These are phyloP conservation scores for Lasioglossum baleicum DNA, from an alignment of 1,140 invertebrate genomes.

Conservation along the genomic window DNA sequence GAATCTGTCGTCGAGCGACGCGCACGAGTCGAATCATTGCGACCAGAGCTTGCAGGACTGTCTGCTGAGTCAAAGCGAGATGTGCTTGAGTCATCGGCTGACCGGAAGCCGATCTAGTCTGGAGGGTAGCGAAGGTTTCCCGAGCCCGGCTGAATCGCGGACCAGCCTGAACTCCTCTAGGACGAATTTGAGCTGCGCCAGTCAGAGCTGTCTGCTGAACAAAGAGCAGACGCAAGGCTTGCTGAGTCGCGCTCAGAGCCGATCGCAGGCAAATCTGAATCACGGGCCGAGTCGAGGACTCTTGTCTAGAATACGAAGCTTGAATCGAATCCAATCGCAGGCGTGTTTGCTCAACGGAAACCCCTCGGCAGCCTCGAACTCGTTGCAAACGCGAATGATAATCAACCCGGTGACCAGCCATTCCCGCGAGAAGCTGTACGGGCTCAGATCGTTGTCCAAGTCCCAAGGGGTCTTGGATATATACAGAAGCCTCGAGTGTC, in stretches of 20 bases:
- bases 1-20: slow-evolving; percentile 61
- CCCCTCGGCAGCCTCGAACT: slow-evolving; percentile 18
- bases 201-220: slow-evolving; percentile 75
- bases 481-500: slow-evolving; percentile 76
- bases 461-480: slow-evolving; percentile 81
- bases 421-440: slow-evolving; percentile 81
- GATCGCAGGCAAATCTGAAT: slow-evolving; percentile 74
- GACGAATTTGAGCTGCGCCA: slow-evolving; percentile 70
- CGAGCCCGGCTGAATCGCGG: slow-evolving; percentile 70
- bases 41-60: slow-evolving; percentile 56
- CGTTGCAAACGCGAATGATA: slow-evolving; percentile 22
- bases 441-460: slow-evolving; percentile 80
- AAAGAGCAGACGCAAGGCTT: slow-evolving; percentile 77
- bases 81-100: slow-evolving; percentile 76
- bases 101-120: slow-evolving; percentile 71
- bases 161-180: slow-evolving; percentile 73
- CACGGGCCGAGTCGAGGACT: slow-evolving; percentile 68
- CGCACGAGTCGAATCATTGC: slow-evolving; percentile 62
- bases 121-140: slow-evolving; percentile 77
- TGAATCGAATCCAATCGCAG: slow-evolving; percentile 75
- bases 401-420: slow-evolving; percentile 67
- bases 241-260: slow-evolving; percentile 72
- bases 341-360: slow-evolving; percentile 70
- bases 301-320: slow-evolving; percentile 72
- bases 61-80: slow-evolving; percentile 80